Evolutionary conservation across 1,140 invertebrate species (phyloP).

Genomic region (Grapholita molesta): DNA sequence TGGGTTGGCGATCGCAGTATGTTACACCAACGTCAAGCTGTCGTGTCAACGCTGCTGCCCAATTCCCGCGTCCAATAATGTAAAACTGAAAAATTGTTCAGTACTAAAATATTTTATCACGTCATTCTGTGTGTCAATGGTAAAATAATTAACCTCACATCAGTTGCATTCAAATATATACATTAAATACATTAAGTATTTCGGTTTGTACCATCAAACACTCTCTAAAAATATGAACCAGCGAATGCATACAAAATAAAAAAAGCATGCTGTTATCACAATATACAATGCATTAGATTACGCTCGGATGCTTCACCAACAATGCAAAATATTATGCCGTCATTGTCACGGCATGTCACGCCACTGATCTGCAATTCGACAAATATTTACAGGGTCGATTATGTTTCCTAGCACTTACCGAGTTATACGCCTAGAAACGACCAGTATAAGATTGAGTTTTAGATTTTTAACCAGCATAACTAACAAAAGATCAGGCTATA

Average conservation of each 20-base stretch:
- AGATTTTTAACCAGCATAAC: background rate
- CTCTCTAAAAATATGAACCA: background rate
- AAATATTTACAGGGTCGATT: conserved; percentile 10
- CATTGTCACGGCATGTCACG: conserved; percentile 15
- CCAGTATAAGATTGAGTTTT: background rate
- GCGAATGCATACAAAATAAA: background rate
- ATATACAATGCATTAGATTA: background rate
- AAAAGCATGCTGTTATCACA: background rate
- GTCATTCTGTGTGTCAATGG: background rate
- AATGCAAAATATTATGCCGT: conserved; percentile 21
- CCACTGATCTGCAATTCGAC: background rate
- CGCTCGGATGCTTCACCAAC: conserved; percentile 25
- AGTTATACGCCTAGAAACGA: background rate
- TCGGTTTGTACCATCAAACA: background rate
- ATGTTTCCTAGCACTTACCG: background rate
- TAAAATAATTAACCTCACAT: too few relatives aligned
- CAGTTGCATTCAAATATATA: too few relatives aligned
- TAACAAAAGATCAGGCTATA: background rate
- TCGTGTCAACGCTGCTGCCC: too few relatives aligned
- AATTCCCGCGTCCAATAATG: too few relatives aligned
- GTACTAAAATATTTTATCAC: too few relatives aligned
- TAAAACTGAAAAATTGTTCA: too few relatives aligned
- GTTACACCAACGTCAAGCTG: too few relatives aligned
- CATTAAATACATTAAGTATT: too few relatives aligned
- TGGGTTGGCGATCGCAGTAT: too few relatives aligned